Percentiles rank a stretch among this genome's conserved stretches.
Evolutionary conservation across 2,888 invertebrate species (phyloP).

Genomic region (Ischnus inquisitorius): DNA sequence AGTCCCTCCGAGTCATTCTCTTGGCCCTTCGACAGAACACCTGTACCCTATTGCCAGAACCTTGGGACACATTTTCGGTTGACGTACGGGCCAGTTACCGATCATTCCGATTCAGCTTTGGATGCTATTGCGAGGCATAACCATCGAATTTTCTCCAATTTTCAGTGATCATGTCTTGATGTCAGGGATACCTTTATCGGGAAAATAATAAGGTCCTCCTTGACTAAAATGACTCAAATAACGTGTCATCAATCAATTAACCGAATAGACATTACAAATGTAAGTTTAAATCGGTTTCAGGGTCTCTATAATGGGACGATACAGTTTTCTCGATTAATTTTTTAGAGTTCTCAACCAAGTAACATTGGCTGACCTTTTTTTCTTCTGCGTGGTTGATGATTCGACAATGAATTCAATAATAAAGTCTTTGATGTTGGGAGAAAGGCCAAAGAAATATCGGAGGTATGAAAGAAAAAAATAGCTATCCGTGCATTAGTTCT

Average conservation of each 20-base stretch:
- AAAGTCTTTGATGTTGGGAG: neutral
- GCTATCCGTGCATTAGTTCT: neutral
- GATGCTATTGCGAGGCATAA: neutral
- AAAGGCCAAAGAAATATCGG: neutral
- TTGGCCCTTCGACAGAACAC: slow-evolving; percentile 14
- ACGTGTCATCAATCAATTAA: neutral
- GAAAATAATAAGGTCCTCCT: neutral
- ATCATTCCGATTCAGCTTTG: slow-evolving; percentile 46
- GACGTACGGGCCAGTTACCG: slow-evolving; percentile 45
- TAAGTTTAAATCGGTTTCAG: too few species aligned
- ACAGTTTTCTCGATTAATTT: too few species aligned
- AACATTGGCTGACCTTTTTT: too few species aligned
- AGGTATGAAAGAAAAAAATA: neutral
- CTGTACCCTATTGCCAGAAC: slow-evolving; percentile 29
- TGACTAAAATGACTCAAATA: neutral
- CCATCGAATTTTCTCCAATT: neutral
- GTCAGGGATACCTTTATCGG: neutral
- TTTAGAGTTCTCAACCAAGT: too few species aligned
- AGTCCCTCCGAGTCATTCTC: slow-evolving; percentile 30
- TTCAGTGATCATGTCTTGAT: slow-evolving; percentile 1
- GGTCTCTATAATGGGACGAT: too few species aligned
- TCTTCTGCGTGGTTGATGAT: neutral
- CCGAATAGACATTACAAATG: too few species aligned
- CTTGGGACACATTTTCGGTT: slow-evolving; percentile 26
- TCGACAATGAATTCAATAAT: neutral